Evolutionary conservation across 2,888 invertebrate species (phyloP).

Genomic region (Proisotoma minuta): DNA sequence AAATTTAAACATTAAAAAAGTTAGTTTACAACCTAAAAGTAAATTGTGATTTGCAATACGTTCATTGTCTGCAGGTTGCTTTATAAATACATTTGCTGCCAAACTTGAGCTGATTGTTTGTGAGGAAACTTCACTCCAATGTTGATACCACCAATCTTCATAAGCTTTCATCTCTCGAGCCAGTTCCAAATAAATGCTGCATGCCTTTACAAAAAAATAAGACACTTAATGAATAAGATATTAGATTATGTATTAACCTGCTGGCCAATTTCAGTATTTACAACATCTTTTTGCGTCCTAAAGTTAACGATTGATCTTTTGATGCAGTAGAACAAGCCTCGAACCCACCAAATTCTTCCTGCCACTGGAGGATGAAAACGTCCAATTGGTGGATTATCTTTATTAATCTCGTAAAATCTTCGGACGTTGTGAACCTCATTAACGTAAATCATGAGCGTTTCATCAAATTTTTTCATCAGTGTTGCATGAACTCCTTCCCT

Average conservation of each 20-base stretch:
- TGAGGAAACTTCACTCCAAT: constrained; percentile 65
- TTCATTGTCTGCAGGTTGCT: constrained; percentile 50
- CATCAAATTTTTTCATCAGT: constrained; percentile 74
- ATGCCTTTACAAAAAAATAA: constrained; percentile 55
- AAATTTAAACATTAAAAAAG: constrained; percentile 4
- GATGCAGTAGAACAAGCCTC: constrained; percentile 70
- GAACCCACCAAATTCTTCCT: constrained; percentile 80
- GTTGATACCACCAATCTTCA: constrained; percentile 66
- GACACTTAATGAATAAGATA: neutral
- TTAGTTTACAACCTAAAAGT: constrained; percentile 20
- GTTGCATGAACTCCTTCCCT: constrained; percentile 64
- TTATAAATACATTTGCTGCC: constrained; percentile 64
- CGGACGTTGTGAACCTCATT: constrained; percentile 73
- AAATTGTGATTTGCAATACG: constrained; percentile 22
- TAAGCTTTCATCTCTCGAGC: constrained; percentile 70
- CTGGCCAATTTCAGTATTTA: constrained; percentile 65
- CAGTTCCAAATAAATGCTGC: constrained; percentile 70
- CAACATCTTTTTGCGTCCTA: constrained; percentile 68
- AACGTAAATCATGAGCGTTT: constrained; percentile 76
- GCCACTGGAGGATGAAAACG: constrained; percentile 74
- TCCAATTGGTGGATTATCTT: constrained; percentile 62
- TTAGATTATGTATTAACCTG: constrained; percentile 51
- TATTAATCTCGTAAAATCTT: constrained; percentile 58
- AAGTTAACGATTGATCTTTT: constrained; percentile 76
- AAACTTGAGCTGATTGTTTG: constrained; percentile 63